phyloP scores from a whole-genome alignment of 1,140 invertebrate species.

The Drosophila willistoni region DNA sequence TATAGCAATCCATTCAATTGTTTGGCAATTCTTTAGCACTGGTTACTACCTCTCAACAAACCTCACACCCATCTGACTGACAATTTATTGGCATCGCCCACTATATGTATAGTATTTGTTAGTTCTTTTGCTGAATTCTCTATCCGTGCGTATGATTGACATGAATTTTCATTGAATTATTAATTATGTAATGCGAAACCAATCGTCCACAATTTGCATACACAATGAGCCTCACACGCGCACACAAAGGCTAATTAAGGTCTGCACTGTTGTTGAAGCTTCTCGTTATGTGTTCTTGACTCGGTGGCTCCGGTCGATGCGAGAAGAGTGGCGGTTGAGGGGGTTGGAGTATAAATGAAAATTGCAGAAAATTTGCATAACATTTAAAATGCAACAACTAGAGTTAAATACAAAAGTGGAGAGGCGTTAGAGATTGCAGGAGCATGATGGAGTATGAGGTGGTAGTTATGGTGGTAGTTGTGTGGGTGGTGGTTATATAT shows the following conservation, averaged over 20 bases:
- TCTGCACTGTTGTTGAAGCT: slow-evolving; percentile 7
- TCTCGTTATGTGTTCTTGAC: slow-evolving; percentile 15
- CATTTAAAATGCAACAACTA: slow-evolving; percentile 51
- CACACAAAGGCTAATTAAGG: slow-evolving; percentile 64
- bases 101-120: slow-evolving; percentile 6
- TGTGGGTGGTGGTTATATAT: not conserved
- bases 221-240: slow-evolving; percentile 64
- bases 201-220: slow-evolving; percentile 78
- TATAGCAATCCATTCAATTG: not conserved
- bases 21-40: not conserved
- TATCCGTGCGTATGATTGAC: slow-evolving; percentile 68
- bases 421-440: slow-evolving; percentile 1
- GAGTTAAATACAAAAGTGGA: slow-evolving; percentile 12
- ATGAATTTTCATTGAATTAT: slow-evolving; percentile 76
- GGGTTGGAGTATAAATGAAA: slow-evolving; percentile 56
- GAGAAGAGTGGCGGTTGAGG: not conserved
- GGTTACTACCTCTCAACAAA: not conserved
- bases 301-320: not conserved
- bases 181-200: slow-evolving; percentile 79
- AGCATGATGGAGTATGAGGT: not conserved
- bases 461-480: slow-evolving; percentile 13
- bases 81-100: not conserved
- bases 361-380: slow-evolving; percentile 71
- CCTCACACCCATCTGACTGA: not conserved
- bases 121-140: slow-evolving; percentile 21